Evolutionary conservation across 2,113 vertebrate genomes (phyloP), one percentile per base, ranked within the genome.

Genomic region (Bos javanicus): DNA sequence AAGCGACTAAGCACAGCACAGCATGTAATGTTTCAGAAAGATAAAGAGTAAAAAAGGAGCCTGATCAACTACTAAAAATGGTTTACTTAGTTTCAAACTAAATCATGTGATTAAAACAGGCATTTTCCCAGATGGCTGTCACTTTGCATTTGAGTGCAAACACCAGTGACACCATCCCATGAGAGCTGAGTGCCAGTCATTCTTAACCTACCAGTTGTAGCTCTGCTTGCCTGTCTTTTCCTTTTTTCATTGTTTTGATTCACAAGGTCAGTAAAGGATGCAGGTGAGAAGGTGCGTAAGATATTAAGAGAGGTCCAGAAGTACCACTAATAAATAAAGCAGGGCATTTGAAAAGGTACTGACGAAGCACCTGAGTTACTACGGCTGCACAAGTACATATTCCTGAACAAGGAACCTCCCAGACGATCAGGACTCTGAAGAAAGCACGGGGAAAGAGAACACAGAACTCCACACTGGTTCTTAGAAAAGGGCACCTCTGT

Each of bases 21-120:
- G 21, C 67, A 74, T 2, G 71, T 84, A 81, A 86, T 80, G 23
- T 17, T 92, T 91, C 74, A 78, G 46, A 93, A 94, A 56, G 60
- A 92, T 36, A 88, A 50, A 57, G 76, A 87, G 21, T 14, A 8
- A 83, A 91, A 39, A 91, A 96, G 39, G 15, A 94, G 59, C 33
- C n/a, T 39, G 56, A 93, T 50, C 50, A 94, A 39, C 7, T 71
- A n/a, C 39, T 80, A 84, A 12, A 93, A 83, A 96, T n/a, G 36
- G n/a, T 74, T 95, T 80, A 87, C 10, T 36, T 62, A 23, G 36
- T 91, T 95, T 96, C 71, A 89, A 90, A 97, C 64, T 82, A 97
- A 97, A 93, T 39, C 74, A 46, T 43, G 21, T 67, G 23, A 93
- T 56, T 33, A 90, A 93, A 95, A 71, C 9, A 48, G 30, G 46